These are phyloP conservation scores for Hyles euphorbiae DNA, from an alignment of 1,140 invertebrate genomes.

Conservation along the genomic window DNA sequence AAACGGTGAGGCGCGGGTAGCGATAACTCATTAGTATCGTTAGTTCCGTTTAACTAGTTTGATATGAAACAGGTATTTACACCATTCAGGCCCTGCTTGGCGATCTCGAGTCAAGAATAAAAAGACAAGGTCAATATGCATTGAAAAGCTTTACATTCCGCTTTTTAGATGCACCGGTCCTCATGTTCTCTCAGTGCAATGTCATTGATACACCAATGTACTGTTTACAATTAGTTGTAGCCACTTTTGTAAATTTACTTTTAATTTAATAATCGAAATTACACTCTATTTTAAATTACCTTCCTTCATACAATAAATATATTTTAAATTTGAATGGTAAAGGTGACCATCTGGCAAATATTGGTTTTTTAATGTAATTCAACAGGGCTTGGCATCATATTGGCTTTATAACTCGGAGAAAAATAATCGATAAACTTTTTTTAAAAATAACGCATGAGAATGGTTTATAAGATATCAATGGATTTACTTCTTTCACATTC, in stretches of 20 bases:
- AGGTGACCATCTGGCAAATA: neutral
- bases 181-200: constrained; percentile 27
- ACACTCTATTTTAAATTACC: no score
- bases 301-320: no score
- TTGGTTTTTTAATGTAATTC: neutral
- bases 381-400: no score
- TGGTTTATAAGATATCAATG: no score
- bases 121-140: constrained; percentile 50
- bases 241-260: no score
- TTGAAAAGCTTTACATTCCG: neutral
- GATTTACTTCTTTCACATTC: neutral
- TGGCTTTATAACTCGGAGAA: no score
- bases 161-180: constrained; percentile 33
- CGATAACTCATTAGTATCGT: constrained; percentile 19
- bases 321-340: no score
- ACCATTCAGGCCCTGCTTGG: constrained; percentile 69
- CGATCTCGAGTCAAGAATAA: constrained; percentile 71
- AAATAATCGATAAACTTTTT: no score
- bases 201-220: neutral
- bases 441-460: no score
- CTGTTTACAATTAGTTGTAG: no score
- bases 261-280: no score
- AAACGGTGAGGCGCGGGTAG: no score
- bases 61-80: constrained; percentile 70
- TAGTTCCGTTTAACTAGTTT: constrained; percentile 61